Base-by-base conservation (phyloP, 1,140 invertebrate species). In the Bombus vancouverensis region DNA sequence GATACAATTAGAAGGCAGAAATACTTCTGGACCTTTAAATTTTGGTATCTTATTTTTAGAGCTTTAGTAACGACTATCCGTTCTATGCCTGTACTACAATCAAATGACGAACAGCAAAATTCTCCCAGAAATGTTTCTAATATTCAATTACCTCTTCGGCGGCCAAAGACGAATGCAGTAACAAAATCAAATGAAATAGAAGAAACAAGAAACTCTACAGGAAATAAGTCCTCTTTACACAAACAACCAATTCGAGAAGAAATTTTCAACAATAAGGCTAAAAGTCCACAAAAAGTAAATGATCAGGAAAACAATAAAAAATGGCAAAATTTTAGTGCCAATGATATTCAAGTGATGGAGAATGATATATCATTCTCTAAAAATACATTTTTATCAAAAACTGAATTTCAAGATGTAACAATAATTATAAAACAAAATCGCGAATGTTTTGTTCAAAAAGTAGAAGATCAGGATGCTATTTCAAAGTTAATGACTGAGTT, bases 381-480 rank as follows among this genome's bases (percentile, higher is more conserved):
- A 47, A 68, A 85, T 22, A 66, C 76, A 9, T 89, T 90, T 65
- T 79, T 93, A 2, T 86, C 90, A 13, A 87, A 87, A 80, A 53
- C 83, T 32, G 75, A 82, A 62, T 93, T 92, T 47, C 82, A 62
- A 8, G 39, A 83, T 1, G 88, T 94, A 39, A 53, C 72, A 71
- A 66, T 92, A 47, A 68, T 87, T 34, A 10, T 87, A 25, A 6
- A 34, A 0, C 12, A 81, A 13, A 39, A 44, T 32, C 39, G 53
- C n/a, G 85, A 87, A 37, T 94, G 85, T 70, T 94, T 89, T 87
- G 79, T 93, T 22, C 91, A 91, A n/a, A 92, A 82, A 53, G 0
- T 66, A 0, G 75, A 88, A 0, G 88, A 93, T 66, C 2, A 6
- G 0, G 18, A 37, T 0, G 44, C 70, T 18, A 34, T 93, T 5